Evolutionary conservation across 1,140 invertebrate species (phyloP).

Genomic region (Oreohelix idahoensis): DNA sequence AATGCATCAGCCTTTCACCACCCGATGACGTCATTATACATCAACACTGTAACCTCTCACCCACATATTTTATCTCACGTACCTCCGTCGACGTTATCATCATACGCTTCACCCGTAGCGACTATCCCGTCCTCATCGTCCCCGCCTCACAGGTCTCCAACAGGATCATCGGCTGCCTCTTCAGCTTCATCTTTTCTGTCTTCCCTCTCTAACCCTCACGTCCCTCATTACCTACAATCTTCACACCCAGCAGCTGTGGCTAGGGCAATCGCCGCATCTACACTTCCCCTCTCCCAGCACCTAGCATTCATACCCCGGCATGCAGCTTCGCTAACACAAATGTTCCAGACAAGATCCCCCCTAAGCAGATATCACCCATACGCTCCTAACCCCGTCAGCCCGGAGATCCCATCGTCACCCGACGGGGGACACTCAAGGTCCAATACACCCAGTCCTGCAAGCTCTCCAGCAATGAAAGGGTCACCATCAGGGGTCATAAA

Average conservation of each 20-base stretch:
- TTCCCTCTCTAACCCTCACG: slow-evolving; percentile 1
- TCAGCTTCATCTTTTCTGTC: neutral
- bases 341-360: slow-evolving; percentile 20
- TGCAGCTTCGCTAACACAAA: neutral
- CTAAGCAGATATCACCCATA: slow-evolving; percentile 42
- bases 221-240: slow-evolving; percentile 28
- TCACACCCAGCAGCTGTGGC: slow-evolving; percentile 25
- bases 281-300: slow-evolving; percentile 26
- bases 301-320: slow-evolving; percentile 30
- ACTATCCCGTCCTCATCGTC: slow-evolving; percentile 6
- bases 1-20: slow-evolving; percentile 42
- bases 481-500: slow-evolving; percentile 36
- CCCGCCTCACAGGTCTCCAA: neutral
- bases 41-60: slow-evolving; percentile 34
- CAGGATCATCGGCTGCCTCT: neutral
- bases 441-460: slow-evolving; percentile 37
- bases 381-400: slow-evolving; percentile 42
- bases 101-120: neutral
- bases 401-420: slow-evolving; percentile 14
- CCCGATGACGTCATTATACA: slow-evolving; percentile 42
- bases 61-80: slow-evolving; percentile 14
- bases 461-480: slow-evolving; percentile 18
- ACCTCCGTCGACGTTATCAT: slow-evolving; percentile 5
- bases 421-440: slow-evolving; percentile 5
- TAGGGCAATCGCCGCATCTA: slow-evolving; percentile 15